A percentile compares a stretch with the other conserved stretches of the same genome.
Conservation (phyloP, 2,113 vertebrate species). For the Saguinus imperator region DNA sequence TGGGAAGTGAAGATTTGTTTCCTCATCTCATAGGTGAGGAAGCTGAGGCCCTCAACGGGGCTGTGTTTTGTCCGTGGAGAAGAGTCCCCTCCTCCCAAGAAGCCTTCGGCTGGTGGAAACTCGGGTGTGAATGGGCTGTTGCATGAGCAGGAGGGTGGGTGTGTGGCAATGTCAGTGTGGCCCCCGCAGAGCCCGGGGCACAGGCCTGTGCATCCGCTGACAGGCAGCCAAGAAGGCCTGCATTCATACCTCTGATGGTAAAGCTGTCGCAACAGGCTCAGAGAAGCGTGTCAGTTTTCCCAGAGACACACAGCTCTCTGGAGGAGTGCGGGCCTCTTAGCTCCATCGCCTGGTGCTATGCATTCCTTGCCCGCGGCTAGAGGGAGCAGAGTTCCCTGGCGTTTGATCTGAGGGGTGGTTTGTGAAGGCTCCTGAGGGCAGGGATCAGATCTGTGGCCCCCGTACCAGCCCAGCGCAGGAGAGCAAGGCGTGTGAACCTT, state of each 20-base stretch:
- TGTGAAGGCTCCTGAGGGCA: background rate
- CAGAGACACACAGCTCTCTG: background rate
- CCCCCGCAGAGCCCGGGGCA: background rate
- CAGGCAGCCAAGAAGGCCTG: background rate
- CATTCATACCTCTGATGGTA: background rate
- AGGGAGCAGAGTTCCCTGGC: background rate
- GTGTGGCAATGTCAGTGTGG: rapidly evolving
- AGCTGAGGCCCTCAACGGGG: background rate
- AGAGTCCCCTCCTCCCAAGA: background rate
- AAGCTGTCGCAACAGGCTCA: background rate
- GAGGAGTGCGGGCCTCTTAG: background rate
- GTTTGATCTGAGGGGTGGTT: no score
- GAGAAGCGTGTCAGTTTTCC: background rate
- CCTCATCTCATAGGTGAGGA: no score
- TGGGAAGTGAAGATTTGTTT: background rate
- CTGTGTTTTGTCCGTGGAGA: background rate
- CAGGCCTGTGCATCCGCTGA: background rate
- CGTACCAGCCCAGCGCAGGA: background rate
- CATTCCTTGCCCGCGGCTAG: background rate
- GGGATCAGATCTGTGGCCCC: background rate
- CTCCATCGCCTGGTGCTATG: background rate
- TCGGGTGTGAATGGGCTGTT: background rate
- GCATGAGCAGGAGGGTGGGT: background rate
- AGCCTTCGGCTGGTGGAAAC: background rate
- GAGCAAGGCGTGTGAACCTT: rapidly evolving